These are phyloP conservation scores for Brachionichthys hirsutus DNA, from an alignment of 2,113 vertebrate species.

Conservation along the genomic window DNA sequence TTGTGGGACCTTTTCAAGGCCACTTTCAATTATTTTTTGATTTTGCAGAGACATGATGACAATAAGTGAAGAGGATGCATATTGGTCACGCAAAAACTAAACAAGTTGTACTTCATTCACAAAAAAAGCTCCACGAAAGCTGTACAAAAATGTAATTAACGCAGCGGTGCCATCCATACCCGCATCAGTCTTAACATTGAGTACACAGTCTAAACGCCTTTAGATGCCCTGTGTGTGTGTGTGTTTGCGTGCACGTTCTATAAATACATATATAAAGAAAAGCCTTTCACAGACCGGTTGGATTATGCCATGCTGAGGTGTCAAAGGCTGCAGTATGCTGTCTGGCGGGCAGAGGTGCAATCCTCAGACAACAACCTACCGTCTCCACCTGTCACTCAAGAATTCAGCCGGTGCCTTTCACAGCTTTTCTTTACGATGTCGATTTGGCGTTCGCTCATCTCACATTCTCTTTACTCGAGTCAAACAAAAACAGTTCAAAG, in stretches of 20 bases:
- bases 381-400: slow-evolving; percentile 17
- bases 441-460: slow-evolving; percentile 16
- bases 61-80: neutral
- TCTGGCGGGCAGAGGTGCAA: neutral
- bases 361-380: slow-evolving; percentile 32
- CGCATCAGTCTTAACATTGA: no score
- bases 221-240: no score
- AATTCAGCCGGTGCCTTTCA: slow-evolving; percentile 28
- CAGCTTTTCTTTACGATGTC: slow-evolving; percentile 36
- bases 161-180: no score
- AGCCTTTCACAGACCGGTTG: neutral
- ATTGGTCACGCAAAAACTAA: neutral
- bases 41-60: no score
- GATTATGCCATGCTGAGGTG: slow-evolving; percentile 18
- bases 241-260: neutral
- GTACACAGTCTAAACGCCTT: no score
- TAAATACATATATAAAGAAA: neutral
- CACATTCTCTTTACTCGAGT: slow-evolving; percentile 1
- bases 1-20: no score
- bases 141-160: no score
- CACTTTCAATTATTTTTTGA: no score
- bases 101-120: no score
- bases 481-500: neutral
- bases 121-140: no score
- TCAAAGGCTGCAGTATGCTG: slow-evolving; percentile 4